A percentile compares a stretch with the other conserved stretches of the same genome.
phyloP scores from a whole-genome alignment of 1,140 invertebrate genomes.

The Mactra quadrangularis region DNA sequence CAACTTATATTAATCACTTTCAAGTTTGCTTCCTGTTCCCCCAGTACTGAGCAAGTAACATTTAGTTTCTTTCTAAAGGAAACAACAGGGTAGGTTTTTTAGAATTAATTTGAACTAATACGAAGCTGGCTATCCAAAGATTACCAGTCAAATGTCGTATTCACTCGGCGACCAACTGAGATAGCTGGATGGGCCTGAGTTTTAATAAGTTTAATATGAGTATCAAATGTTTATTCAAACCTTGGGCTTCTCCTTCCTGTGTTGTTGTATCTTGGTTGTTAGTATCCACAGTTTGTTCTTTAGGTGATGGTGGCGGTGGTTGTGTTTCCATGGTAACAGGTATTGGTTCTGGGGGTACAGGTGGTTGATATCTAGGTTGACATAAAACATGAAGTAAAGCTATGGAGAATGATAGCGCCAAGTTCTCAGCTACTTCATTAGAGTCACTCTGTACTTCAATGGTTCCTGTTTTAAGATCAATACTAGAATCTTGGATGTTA shows the following conservation, averaged over 20 bases:
- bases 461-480: conserved; percentile 51
- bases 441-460: conserved; percentile 54
- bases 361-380: conserved; percentile 62
- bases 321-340: not conserved
- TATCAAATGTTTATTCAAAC: not conserved
- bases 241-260: conserved; percentile 15
- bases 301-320: conserved; percentile 18
- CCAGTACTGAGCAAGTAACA: no score
- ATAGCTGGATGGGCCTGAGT: no score
- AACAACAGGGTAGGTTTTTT: no score
- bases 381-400: conserved; percentile 70
- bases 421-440: conserved; percentile 69
- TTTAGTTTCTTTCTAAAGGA: no score
- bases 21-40: no score
- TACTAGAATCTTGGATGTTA: conserved; percentile 49
- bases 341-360: conserved; percentile 35
- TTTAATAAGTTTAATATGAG: no score
- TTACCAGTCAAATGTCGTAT: no score
- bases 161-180: no score
- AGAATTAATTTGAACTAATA: no score
- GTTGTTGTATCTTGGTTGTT: not conserved
- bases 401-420: conserved; percentile 68
- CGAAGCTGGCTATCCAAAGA: no score
- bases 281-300: conserved; percentile 29
- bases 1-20: no score